Base-by-base conservation (phyloP, 2,888 invertebrate species). In the Polydrusus pterygomalis region DNA sequence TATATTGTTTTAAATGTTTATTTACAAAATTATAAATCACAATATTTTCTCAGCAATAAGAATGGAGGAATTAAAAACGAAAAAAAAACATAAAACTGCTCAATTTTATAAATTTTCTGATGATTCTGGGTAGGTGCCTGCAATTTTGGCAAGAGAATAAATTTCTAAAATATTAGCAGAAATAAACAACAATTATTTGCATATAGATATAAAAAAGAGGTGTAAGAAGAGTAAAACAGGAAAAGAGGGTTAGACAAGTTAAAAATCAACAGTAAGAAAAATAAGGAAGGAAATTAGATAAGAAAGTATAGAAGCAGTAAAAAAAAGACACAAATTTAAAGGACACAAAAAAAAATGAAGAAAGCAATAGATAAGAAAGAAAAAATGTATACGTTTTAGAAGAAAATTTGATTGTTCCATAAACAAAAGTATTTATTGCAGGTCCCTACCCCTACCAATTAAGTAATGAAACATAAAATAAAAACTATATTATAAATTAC, bases 11-110 rank as follows among this genome's bases (percentile, higher is more conserved):
- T 47, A 49, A 34, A 65, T 45, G 15, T 65, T 65, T 65, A 65
- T 65, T 65, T 65, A 65, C 49, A 64, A 45, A 56, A 30, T 64
- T 15, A 25, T 30, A 65, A 20, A 65, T 65, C 65, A 65, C 65
- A 65, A 65, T 65, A 49, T 34, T 60, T 60, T 34, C 56, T n/a
- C 9, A 30, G 56, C 34, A 34, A n/a, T 20, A 20, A 51, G 25
- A n/a, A 54, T 17, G 10, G 51, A 25, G 25, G 5, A 25, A 1
- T 3, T 5, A 25, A 25, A 25, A 25, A 25, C 25, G 5, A 25
- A 25, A 25, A n/a, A 47, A 2, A 51, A 51, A 2, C 1, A 20
- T 20, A 18, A 10, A 51, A 51, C 8, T 51, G 20, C 1, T 51
- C 51, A 9, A 25, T 25, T 25, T 25, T 25, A 25, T 25, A 25